A percentile compares a stretch with the other conserved stretches of the same genome.
Conservation (phyloP, 2,888 invertebrate species). For the Drosophila buzzatii region DNA sequence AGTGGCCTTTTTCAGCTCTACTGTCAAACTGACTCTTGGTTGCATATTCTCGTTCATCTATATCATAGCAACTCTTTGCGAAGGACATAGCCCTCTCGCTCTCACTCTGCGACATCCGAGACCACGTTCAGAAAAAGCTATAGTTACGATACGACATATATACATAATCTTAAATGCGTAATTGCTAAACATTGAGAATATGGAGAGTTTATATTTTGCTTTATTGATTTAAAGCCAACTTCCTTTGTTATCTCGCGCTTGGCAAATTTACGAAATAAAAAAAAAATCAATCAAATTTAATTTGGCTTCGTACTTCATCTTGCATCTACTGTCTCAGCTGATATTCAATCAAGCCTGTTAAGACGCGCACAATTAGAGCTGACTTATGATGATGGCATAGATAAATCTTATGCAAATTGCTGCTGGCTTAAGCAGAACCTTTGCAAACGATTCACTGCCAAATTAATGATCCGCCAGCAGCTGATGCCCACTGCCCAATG, state of each 20-base stretch:
- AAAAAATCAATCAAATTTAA: neutral
- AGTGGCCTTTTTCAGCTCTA: no score
- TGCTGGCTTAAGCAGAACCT: constrained; percentile 26
- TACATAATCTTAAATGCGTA: no score
- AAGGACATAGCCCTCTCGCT: no score
- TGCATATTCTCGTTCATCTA: no score
- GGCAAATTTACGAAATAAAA: neutral
- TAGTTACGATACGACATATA: no score
- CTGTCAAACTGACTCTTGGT: no score
- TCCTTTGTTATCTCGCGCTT: neutral
- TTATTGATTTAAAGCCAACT: neutral
- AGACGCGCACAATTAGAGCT: constrained; percentile 1
- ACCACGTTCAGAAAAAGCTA: no score
- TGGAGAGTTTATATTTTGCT: no score
- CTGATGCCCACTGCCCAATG: constrained; percentile 25
- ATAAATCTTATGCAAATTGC: constrained; percentile 26
- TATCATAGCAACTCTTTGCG: no score
- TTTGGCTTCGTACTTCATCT: neutral
- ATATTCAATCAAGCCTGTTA: constrained; percentile 4
- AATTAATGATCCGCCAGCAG: constrained; percentile 63
- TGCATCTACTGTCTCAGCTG: neutral
- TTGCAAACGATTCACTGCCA: constrained; percentile 58
- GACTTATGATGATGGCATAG: constrained; percentile 13
- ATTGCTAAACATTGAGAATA: no score
- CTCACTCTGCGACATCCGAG: no score